Base-by-base conservation (phyloP, 2,888 invertebrate species). In the Trachelus iudaicus region DNA sequence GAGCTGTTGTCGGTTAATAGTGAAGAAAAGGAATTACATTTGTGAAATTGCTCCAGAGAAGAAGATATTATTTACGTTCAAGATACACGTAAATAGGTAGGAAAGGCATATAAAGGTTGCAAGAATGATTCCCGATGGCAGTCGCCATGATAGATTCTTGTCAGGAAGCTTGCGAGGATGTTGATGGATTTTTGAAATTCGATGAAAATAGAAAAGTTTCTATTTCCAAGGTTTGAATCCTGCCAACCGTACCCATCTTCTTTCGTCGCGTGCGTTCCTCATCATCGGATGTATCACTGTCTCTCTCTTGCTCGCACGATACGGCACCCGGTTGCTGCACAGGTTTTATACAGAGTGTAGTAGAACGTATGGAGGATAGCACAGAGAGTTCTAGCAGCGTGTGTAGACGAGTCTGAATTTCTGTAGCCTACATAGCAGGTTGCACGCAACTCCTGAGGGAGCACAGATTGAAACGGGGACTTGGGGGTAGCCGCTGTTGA, bases 401-500 rank as follows among this genome's bases (percentile, higher is more conserved):
- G 23, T 56, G 40, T 56, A 56, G 23, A 40, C 40, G 23, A 40
- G 40, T 56, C 40, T 56, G 40, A 56, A 56, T 56, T 56, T 56
- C 40, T 23, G 40, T 56, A 56, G 40, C 23, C 40, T 56, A 56
- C 40, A 23, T 56, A 56, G 40, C 23, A 85, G 81, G 82, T 76
- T 80, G 83, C 82, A 82, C 81, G 85, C 85, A 87, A 84, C 84
- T 79, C 83, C 81, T 79, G 82, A 80, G 83, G 83, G 82, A 79
- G 81, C 76, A 80, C 81, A 86, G 84, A 87, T 87, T 87, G 87
- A 83, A 87, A 85, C 81, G 75, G 83, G 81, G 83, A 79, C 73
- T 71, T 33, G 31, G 73, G 79, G 75, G 71, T 35, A 77, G 76
- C 40, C 33, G 73, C 40, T 56, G 40, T 23, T 31, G 74, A 69